Conservation (phyloP, 2,888 invertebrate species). For the Tupiocoris notatus region DNA sequence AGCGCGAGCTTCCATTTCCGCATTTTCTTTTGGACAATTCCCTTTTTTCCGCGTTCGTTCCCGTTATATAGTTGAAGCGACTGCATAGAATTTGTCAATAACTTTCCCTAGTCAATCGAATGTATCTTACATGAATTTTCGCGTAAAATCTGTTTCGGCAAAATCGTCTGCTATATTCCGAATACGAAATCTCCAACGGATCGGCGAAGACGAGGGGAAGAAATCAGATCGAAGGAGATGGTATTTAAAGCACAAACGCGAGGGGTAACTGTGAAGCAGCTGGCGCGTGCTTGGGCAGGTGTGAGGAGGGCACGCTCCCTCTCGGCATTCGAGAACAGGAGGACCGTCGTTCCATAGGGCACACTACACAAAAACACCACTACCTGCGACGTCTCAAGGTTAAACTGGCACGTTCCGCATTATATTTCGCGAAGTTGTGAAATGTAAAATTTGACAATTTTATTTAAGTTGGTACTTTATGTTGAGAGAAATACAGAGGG, state of each 20-base stretch:
- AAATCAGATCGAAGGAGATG: slow-evolving; percentile 11
- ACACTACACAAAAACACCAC: slow-evolving; percentile 34
- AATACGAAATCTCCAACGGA: background rate
- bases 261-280: slow-evolving; percentile 35
- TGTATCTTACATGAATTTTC: too few relatives aligned
- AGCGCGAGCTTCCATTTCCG: too few relatives aligned
- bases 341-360: slow-evolving; percentile 27
- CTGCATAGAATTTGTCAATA: too few relatives aligned
- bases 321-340: background rate
- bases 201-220: background rate
- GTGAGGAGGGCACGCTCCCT: slow-evolving; percentile 37
- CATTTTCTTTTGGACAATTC: too few relatives aligned
- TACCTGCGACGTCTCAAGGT: slow-evolving; percentile 14
- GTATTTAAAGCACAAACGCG: slow-evolving; percentile 32
- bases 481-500: too few relatives aligned
- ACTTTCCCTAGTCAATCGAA: too few relatives aligned
- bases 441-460: too few relatives aligned
- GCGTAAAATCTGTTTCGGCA: too few relatives aligned
- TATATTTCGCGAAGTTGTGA: background rate
- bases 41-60: too few relatives aligned
- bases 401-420: background rate
- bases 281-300: slow-evolving; percentile 41
- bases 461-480: too few relatives aligned
- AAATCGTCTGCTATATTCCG: too few relatives aligned
- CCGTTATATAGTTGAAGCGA: too few relatives aligned